Evolutionary conservation across 2,797 vertebrate genomes (phyloP), one percentile per base, ranked within the genome.

Genomic region (Arrhamphus sclerolepis): DNA sequence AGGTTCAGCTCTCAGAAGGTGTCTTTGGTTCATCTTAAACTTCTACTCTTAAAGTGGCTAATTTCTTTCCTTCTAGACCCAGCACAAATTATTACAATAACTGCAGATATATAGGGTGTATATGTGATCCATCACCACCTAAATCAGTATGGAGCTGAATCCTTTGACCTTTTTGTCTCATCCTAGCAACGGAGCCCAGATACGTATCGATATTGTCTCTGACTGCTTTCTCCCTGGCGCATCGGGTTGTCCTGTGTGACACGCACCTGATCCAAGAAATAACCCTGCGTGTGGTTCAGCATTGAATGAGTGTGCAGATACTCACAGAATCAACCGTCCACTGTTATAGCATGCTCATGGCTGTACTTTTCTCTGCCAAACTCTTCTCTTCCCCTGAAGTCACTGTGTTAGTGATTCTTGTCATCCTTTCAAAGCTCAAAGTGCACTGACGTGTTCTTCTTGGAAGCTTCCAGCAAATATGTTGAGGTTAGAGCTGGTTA

Each of bases 141-240:
- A 31, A 56, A 86, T 87, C 80, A 84, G 80, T 78, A 87, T 86
- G 80, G 70, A 65, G 56, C 65, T 49, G 77, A 70, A 41, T 73
- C 57, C 70, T 56, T 71, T 84, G 81, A 85, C 86, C 83, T 84
- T 86, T 55, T 82, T 62, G 68, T 81, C 65, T 72, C 60, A 65
- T 67, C 31, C 60, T 22, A 24, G 58, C 43, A 72, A 22, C 50
- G 62, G 47, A 68, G 49, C 61, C 26, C 17, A 24, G 66, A 73
- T 75, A 72, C 63, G 62, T 84, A 85, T 83, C 56, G 67, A 86
- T 81, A 60, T 44, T 5, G 1, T 66, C 59, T 66, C 59, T 76
- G 63, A 65, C 66, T 49, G 63, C 70, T 57, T 52, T 56, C 57
- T 76, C 46, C 43, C 50, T 20, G 48, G 24, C 5, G 7, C 43